Conservation (phyloP, 2,797 vertebrate genomes). For the Rhyacichthys aspro region DNA sequence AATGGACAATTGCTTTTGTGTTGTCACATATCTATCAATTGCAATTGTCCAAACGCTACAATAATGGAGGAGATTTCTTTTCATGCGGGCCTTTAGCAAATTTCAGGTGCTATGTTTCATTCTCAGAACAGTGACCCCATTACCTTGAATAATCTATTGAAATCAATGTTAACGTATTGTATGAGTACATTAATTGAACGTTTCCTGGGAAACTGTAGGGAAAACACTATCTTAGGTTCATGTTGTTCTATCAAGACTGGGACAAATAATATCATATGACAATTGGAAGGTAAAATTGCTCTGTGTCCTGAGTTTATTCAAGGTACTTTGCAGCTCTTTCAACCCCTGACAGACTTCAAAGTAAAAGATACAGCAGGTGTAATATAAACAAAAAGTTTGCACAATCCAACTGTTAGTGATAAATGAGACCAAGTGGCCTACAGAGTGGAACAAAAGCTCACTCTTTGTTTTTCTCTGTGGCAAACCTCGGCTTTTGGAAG, state of each 20-base stretch:
- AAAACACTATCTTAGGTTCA: neutral
- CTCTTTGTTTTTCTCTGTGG: constrained; percentile 64
- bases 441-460: constrained; percentile 55
- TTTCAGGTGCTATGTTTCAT: constrained; percentile 2
- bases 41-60: constrained; percentile 4
- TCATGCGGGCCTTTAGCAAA: neutral
- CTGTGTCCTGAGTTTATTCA: neutral
- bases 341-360: neutral
- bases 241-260: too few relatives aligned
- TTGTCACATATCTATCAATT: neutral
- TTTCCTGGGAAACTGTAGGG: neutral
- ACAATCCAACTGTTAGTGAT: constrained; percentile 52
- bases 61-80: constrained; percentile 14
- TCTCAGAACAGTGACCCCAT: constrained; percentile 11
- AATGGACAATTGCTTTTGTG: constrained; percentile 1
- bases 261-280: neutral
- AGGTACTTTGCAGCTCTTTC: constrained; percentile 14
- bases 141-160: constrained; percentile 5
- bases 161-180: neutral
- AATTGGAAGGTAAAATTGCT: constrained; percentile 11
- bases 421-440: constrained; percentile 54
- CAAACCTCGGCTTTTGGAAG: constrained; percentile 29
- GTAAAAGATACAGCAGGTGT: constrained; percentile 42
- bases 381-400: constrained; percentile 20
- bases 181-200: neutral